Evolutionary conservation across 2,888 invertebrate genomes (phyloP), one percentile per base, ranked within the genome.

Genomic region (Acanthococcus lagerstroemiae): DNA sequence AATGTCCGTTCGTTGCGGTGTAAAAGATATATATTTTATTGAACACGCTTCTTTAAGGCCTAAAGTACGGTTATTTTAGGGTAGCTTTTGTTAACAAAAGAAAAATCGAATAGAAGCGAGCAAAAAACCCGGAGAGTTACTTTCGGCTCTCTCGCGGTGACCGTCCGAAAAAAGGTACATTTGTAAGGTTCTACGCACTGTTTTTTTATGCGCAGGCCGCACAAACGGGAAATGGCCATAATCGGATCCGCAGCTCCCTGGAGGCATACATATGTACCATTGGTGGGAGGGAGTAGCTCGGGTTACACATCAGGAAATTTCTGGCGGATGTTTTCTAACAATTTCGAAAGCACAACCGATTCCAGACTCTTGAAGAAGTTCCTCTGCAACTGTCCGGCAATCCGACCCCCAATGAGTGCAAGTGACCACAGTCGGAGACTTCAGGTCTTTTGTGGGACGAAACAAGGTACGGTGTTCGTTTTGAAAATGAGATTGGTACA

Each of bases 31-130:
- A 58, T 58, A 58, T 58, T 58, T 46, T 58, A 45, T 45, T 58
- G 58, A 45, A 45, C 58, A 58, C 58, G 58, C 58, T 58, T 58
- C 58, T 58, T 58, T 58, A 58, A 58, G 46, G 58, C 22, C 58
- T 58, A 58, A 58, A 58, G 58, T 58, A 58, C 58, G 58, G 58
- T 58, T 58, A 58, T 26, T 58, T 58, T 58, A 58, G 58, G 58
- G 58, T 58, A 58, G 58, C 46, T 58, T 58, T 58, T 58, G 58
- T 46, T 22, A 22, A 37, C n/a, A 58, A 44, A 58, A 58, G 46
- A 58, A 46, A 58, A 58, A 58, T 58, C 58, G 58, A 58, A 46
- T 58, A 58, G 26, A 45, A 25, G 44, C 25, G 24, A 58, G 46
- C 44, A 48, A 58, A 48, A 58, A 46, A 45, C 24, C 21, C 22